Evolutionary conservation across 2,888 invertebrate genomes (phyloP).

Genomic region (Lapara coniferarum): DNA sequence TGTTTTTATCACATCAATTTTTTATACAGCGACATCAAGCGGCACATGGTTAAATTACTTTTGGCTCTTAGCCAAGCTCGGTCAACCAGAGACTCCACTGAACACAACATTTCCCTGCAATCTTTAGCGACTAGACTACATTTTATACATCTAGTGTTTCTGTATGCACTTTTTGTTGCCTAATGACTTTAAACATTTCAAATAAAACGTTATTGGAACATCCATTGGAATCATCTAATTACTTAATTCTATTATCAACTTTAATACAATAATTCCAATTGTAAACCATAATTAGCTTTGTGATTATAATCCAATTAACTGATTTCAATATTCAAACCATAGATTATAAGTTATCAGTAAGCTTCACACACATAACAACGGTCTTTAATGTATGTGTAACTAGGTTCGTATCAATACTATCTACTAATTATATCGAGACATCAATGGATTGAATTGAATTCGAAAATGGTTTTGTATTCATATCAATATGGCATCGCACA

Average conservation of each 20-base stretch:
- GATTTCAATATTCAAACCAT: conserved; percentile 11
- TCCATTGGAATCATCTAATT: background rate
- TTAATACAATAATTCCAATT: background rate
- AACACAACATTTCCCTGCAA: conserved; percentile 5
- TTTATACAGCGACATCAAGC: conserved; percentile 12
- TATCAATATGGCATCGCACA: conserved; percentile 1
- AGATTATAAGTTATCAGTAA: conserved; percentile 2
- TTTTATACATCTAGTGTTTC: background rate
- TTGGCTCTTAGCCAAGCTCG: background rate
- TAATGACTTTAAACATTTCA: background rate
- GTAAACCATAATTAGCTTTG: background rate
- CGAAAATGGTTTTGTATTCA: conserved; percentile 19
- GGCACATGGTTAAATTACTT: conserved; percentile 8
- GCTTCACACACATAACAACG: background rate
- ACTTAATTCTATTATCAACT: background rate
- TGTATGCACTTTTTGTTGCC: background rate
- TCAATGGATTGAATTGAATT: conserved; percentile 12
- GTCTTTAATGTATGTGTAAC: background rate
- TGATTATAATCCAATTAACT: background rate
- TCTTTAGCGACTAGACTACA: background rate
- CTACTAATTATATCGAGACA: conserved; percentile 22
- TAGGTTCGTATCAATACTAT: conserved; percentile 12
- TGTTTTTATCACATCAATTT: conserved; percentile 6
- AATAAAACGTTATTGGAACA: no score
- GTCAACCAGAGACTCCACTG: conserved; percentile 11